A percentile compares a stretch with the other conserved stretches of the same genome.
Conservation (phyloP, 1,140 invertebrate species). For the Drosophila lini region DNA sequence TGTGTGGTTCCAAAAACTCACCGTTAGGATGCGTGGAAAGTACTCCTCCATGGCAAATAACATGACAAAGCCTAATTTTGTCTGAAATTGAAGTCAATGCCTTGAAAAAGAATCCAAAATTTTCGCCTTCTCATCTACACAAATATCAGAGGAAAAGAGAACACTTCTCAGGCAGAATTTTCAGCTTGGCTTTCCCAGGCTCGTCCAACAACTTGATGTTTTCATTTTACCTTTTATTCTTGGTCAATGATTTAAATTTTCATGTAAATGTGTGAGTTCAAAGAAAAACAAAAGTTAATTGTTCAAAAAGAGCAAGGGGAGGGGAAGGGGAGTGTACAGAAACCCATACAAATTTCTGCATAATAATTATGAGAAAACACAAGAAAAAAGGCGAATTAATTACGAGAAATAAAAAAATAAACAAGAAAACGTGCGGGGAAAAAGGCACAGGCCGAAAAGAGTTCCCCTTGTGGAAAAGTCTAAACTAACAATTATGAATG, state of each 20-base stretch:
- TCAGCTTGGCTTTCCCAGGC: slow-evolving; percentile 25
- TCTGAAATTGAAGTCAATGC: slow-evolving; percentile 29
- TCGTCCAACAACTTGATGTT: slow-evolving; percentile 9
- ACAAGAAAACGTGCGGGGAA: slow-evolving; percentile 47
- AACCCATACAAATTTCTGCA: slow-evolving; percentile 55
- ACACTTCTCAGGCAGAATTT: slow-evolving; percentile 2
- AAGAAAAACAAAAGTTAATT: slow-evolving; percentile 67
- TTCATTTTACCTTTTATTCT: slow-evolving; percentile 33
- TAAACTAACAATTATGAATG: slow-evolving; percentile 42
- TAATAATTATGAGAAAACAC: slow-evolving; percentile 77
- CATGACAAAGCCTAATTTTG: slow-evolving; percentile 20
- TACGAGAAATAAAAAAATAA: slow-evolving; percentile 60
- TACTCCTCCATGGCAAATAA: slow-evolving; percentile 6
- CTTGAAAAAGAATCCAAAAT: slow-evolving; percentile 3
- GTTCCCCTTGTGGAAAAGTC: slow-evolving; percentile 16
- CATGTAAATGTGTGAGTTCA: slow-evolving; percentile 24
- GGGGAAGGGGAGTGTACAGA: background rate
- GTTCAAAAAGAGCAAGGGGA: slow-evolving; percentile 21
- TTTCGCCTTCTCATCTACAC: slow-evolving; percentile 23
- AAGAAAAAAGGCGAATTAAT: slow-evolving; percentile 69
- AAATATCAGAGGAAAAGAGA: slow-evolving; percentile 14
- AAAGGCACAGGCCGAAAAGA: slow-evolving; percentile 20
- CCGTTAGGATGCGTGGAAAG: slow-evolving; percentile 31
- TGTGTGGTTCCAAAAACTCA: background rate
- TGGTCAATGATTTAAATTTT: slow-evolving; percentile 39